Conservation (phyloP, 2,888 invertebrate genomes). For the Hoplodrina blanda region DNA sequence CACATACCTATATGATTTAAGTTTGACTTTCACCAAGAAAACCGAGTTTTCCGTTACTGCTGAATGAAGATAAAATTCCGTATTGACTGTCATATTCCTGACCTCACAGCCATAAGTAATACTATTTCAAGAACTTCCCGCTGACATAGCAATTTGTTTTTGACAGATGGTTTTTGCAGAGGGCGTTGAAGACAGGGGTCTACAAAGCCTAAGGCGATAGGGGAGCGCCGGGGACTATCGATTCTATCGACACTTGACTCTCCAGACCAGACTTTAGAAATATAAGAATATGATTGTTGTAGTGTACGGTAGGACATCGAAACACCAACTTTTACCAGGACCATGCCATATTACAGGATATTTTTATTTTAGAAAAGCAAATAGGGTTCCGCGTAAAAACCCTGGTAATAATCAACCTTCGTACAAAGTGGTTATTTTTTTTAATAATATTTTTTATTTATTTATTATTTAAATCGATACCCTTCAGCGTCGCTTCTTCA, state of each 20-base stretch:
- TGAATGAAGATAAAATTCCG: neutral
- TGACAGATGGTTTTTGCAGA: conserved; percentile 18
- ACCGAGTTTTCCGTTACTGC: too few species aligned
- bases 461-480: too few species aligned
- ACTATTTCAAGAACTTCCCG: conserved; percentile 7
- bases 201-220: conserved; percentile 34
- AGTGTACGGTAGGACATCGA: neutral
- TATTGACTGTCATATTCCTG: conserved; percentile 3
- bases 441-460: too few species aligned
- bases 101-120: conserved; percentile 1
- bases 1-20: too few species aligned
- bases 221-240: conserved; percentile 41
- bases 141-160: conserved; percentile 18
- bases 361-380: too few species aligned
- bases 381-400: too few species aligned
- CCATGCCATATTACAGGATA: too few species aligned
- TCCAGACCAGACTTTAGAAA: conserved; percentile 31
- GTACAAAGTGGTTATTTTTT: too few species aligned
- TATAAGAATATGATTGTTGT: conserved; percentile 5
- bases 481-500: neutral
- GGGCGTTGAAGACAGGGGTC: conserved; percentile 48
- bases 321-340: too few species aligned
- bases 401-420: too few species aligned
- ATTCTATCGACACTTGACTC: conserved; percentile 45
- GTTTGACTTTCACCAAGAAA: too few species aligned